Conservation (phyloP, 2,888 invertebrate species). For the Tiliacea citrago region DNA sequence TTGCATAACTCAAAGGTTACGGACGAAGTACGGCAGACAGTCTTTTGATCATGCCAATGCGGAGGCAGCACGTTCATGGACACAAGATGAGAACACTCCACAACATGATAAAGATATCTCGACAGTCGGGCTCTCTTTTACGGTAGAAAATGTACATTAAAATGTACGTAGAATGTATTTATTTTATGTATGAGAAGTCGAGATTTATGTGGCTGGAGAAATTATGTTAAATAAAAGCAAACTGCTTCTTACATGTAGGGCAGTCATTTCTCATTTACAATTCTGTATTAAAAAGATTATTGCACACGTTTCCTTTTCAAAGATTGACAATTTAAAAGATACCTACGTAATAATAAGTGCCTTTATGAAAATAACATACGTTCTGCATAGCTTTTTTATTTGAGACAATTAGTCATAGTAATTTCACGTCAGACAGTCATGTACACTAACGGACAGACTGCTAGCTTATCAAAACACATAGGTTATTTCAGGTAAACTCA, state of each 20-base stretch:
- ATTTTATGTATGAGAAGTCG: conserved; percentile 3
- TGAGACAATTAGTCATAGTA: no score
- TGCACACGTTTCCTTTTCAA: background rate
- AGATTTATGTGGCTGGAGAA: conserved; percentile 1
- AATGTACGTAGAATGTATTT: conserved; percentile 15
- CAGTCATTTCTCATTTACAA: background rate
- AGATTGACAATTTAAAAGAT: no score
- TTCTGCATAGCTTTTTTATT: background rate
- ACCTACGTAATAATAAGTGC: no score
- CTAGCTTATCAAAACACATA: background rate
- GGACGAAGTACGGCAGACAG: conserved; percentile 25
- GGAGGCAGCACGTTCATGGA: conserved; percentile 47
- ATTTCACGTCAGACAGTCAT: no score
- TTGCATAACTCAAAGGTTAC: conserved; percentile 20
- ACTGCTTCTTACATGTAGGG: background rate
- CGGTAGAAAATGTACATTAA: conserved; percentile 24
- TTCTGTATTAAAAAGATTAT: background rate
- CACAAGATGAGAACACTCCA: conserved; percentile 54
- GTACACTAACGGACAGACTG: background rate
- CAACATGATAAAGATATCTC: conserved; percentile 51
- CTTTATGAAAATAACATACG: background rate
- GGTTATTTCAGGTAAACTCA: background rate
- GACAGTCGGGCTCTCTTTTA: conserved; percentile 16
- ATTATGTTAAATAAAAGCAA: background rate
- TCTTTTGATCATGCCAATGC: conserved; percentile 66